A percentile compares a stretch with the other conserved stretches of the same genome.
phyloP scores from a whole-genome alignment of 2,113 vertebrate species.

The Cygnus atratus region DNA sequence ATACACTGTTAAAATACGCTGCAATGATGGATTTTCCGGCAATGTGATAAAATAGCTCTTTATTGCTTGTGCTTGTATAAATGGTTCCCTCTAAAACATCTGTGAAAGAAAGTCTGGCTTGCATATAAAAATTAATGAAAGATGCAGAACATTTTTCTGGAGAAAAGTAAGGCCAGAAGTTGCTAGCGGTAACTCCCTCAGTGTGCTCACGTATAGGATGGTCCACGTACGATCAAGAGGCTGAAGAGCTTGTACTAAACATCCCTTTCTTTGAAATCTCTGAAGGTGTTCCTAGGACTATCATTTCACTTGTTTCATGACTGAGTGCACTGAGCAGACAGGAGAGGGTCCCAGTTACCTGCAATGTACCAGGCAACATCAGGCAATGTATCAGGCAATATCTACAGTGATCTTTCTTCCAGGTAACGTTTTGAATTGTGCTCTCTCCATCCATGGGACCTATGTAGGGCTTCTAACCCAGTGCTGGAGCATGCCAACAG shows the following conservation, averaged over 20 bases:
- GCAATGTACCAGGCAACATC: no score
- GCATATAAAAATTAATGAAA: background rate
- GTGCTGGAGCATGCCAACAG: background rate
- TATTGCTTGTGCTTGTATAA: background rate
- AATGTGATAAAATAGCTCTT: background rate
- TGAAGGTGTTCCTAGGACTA: background rate
- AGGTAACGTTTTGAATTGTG: background rate
- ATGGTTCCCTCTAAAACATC: background rate
- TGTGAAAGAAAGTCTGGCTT: background rate
- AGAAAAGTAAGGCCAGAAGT: background rate
- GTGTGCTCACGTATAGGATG: background rate
- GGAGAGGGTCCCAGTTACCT: background rate
- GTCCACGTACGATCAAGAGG: background rate
- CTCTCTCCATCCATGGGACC: background rate
- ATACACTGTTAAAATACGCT: background rate
- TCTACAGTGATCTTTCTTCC: background rate
- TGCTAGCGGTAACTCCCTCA: background rate
- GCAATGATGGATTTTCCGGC: conserved; percentile 5
- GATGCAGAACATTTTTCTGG: background rate
- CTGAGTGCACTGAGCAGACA: background rate
- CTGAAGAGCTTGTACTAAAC: background rate
- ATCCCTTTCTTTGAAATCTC: background rate
- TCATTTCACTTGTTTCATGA: background rate
- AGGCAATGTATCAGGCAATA: no score
- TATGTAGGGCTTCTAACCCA: background rate